phyloP scores from a whole-genome alignment of 2,888 invertebrate species.

The Sesia bembeciformis region DNA sequence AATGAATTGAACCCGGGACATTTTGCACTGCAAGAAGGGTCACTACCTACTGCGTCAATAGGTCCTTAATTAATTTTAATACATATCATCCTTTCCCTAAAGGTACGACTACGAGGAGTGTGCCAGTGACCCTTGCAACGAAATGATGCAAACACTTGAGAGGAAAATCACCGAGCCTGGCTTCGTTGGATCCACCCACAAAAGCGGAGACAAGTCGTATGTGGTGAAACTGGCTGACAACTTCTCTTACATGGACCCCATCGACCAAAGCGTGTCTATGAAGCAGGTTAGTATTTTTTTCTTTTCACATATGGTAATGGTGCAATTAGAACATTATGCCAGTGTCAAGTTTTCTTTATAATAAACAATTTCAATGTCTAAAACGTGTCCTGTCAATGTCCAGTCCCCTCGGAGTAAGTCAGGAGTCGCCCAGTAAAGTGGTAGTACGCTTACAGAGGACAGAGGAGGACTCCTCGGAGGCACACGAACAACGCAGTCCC shows the following conservation, averaged over 20 bases:
- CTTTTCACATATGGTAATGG: too few relatives aligned
- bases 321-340: too few relatives aligned
- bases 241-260: slow-evolving; percentile 96
- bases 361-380: too few relatives aligned
- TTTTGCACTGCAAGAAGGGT: too few relatives aligned
- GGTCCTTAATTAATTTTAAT: not conserved
- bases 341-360: too few relatives aligned
- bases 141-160: slow-evolving; percentile 91
- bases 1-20: too few relatives aligned
- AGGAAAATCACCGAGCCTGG: slow-evolving; percentile 75
- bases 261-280: slow-evolving; percentile 91
- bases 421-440: too few relatives aligned
- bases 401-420: too few relatives aligned
- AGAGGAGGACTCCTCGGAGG: too few relatives aligned
- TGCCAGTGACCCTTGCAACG: slow-evolving; percentile 87
- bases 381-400: too few relatives aligned
- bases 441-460: too few relatives aligned
- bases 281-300: slow-evolving; percentile 79
- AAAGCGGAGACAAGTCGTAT: slow-evolving; percentile 79
- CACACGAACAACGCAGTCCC: too few relatives aligned
- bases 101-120: slow-evolving; percentile 99
- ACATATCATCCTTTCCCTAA: not conserved
- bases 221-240: slow-evolving; percentile 89
- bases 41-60: not conserved
- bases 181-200: slow-evolving; percentile 76